Evolutionary conservation across 2,113 vertebrate species (phyloP).

Genomic region (Phaethornis superciliosus): DNA sequence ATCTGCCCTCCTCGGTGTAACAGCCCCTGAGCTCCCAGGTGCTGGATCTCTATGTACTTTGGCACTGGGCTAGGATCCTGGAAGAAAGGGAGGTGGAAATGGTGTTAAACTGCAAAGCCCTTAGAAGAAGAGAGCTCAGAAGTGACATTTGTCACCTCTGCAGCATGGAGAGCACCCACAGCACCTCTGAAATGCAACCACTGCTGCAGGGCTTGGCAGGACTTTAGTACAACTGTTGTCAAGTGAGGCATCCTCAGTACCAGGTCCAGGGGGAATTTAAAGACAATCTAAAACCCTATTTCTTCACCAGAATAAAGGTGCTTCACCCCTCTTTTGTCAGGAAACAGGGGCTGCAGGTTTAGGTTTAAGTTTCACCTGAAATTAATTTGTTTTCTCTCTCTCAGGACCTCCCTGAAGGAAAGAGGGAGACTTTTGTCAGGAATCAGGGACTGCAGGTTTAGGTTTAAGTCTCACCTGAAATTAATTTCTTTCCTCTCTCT

Average conservation of each 20-base stretch:
- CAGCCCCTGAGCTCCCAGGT: slow-evolving; percentile 80
- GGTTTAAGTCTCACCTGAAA: neutral
- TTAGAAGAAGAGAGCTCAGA: neutral
- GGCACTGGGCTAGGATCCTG: slow-evolving; percentile 82
- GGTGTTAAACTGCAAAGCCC: neutral
- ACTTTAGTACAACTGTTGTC: neutral
- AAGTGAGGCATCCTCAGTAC: neutral
- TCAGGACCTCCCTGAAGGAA: neutral
- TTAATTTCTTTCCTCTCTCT: neutral
- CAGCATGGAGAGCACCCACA: no score
- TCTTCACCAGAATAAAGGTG: neutral
- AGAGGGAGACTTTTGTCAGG: neutral
- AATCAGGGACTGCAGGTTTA: neutral
- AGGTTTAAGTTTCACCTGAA: neutral
- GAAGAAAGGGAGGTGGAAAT: rapidly evolving
- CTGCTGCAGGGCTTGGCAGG: no score
- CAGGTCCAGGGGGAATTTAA: neutral
- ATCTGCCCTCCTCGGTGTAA: slow-evolving; percentile 93
- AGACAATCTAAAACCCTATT: neutral
- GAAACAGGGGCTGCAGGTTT: neutral
- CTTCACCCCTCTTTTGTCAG: neutral
- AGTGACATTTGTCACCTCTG: neutral
- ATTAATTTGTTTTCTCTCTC: neutral
- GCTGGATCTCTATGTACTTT: slow-evolving; percentile 82
- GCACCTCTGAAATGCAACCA: no score